Evolutionary conservation across 2,888 invertebrate genomes (phyloP), one percentile per base, ranked within the genome.

Genomic region (Diabrotica balteata): DNA sequence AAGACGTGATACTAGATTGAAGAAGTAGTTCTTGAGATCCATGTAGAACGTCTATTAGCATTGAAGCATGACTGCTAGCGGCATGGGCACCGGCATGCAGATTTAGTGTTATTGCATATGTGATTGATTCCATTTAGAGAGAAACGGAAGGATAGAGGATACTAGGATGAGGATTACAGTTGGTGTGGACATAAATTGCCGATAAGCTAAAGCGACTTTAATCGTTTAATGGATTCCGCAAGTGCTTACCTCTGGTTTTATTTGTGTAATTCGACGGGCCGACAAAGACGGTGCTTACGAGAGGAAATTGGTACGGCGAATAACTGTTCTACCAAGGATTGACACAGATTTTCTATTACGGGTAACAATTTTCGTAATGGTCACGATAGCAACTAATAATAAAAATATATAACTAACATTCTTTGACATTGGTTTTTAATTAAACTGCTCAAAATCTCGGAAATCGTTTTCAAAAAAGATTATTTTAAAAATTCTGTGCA

Each of bases 101-200:
- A 83, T 82, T 82, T 82, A 82, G 78, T 82, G 81, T 83, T 83
- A 83, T 82, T 80, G 82, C 81, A 75, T 72, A 74, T 76, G 80
- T 83, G 82, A 83, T 83, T 82, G 83, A 83, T 83, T 80, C 74
- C 73, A 71, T 70, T 73, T 53, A 22, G 32, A 55, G 43, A 55
- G 47, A 61, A 53, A 65, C 8, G 43, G 53, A 44, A 60, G 11
- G 22, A 61, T 51, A 70, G 75, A 70, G 74, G 67, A 60, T 77
- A 76, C 77, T 74, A 74, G 72, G 71, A 74, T 46, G 44, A 32
- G 78, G 77, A 78, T 79, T 78, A 78, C 77, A 74, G 75, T 76
- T 77, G 77, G 76, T 75, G 75, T 72, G 73, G 74, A 76, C 79
- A 80, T 80, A 80, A 79, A 80, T 80, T 76, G 73, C 68, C 74